Evolutionary conservation across 2,888 invertebrate genomes (phyloP).

Genomic region (Plebejus melissa): DNA sequence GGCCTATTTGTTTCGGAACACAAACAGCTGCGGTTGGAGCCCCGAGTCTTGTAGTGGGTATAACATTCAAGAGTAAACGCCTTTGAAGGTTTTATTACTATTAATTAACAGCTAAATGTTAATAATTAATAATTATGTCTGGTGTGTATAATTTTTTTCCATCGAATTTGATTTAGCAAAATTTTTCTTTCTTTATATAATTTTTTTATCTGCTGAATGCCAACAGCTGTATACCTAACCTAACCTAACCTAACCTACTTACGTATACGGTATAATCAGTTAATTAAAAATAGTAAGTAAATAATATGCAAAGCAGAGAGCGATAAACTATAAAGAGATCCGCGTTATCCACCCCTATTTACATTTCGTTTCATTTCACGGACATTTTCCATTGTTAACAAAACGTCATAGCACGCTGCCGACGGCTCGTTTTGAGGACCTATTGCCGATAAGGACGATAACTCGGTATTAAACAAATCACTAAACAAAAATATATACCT

Average conservation of each 20-base stretch:
- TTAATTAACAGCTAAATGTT: neutral
- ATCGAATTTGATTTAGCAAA: too few relatives aligned
- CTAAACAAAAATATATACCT: neutral
- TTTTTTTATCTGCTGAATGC: neutral
- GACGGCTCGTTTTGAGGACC: conserved; percentile 38
- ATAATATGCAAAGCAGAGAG: conserved; percentile 3
- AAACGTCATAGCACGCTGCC: conserved; percentile 14
- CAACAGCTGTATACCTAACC: neutral
- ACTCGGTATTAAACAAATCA: neutral
- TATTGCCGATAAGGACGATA: conserved; percentile 47
- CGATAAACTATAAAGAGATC: conserved; percentile 16
- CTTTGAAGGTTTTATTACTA: neutral
- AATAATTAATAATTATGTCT: neutral
- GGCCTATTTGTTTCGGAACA: neutral
- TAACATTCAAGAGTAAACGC: neutral
- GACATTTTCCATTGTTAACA: conserved; percentile 25
- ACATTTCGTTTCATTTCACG: conserved; percentile 25
- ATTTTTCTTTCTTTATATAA: too few relatives aligned
- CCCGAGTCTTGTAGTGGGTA: neutral
- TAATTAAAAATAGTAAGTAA: conserved; percentile 18
- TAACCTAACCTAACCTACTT: too few relatives aligned
- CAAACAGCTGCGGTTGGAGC: neutral
- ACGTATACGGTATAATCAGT: neutral
- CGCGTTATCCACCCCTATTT: conserved; percentile 25
- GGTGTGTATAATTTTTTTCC: neutral